phyloP scores from a whole-genome alignment of 2,113 vertebrate genomes.

The Micronycteris hirsuta region DNA sequence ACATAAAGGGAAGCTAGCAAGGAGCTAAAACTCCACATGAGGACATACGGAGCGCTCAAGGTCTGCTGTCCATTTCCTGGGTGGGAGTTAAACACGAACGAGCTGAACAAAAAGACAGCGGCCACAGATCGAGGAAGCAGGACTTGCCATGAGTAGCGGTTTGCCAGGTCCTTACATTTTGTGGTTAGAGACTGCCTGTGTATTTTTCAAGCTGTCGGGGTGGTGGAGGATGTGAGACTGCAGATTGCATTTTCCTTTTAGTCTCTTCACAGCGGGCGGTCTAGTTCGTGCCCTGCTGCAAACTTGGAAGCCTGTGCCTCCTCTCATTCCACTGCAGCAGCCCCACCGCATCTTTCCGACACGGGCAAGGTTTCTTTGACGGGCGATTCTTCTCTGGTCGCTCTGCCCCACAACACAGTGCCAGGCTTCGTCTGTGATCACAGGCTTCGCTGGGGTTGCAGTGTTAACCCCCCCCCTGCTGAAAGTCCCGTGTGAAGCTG shows the following conservation, averaged over 20 bases:
- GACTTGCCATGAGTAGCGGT: neutral
- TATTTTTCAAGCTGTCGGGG: neutral
- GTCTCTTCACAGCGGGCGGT: neutral
- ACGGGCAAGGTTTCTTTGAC: too few relatives aligned
- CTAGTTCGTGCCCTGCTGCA: fast-evolving
- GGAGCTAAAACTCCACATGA: fast-evolving
- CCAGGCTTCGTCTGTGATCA: neutral
- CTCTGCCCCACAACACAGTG: fast-evolving
- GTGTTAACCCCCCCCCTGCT: neutral
- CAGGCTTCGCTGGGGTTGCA: neutral
- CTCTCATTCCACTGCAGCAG: neutral
- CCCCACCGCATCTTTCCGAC: neutral
- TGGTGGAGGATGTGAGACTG: neutral
- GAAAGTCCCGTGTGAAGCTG: neutral
- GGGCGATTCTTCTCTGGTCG: neutral
- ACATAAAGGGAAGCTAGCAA: neutral
- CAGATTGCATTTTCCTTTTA: neutral
- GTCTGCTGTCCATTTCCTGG: neutral
- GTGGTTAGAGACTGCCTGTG: neutral
- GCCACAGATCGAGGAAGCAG: neutral
- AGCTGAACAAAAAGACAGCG: neutral
- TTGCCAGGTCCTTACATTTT: neutral
- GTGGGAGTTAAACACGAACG: neutral
- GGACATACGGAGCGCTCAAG: too few relatives aligned
- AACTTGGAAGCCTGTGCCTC: neutral